Percentiles rank a stretch among this genome's conserved stretches.
Evolutionary conservation across 92 coral and sea anemone species (phyloP).

Genomic region (Micromussa lordhowensis): DNA sequence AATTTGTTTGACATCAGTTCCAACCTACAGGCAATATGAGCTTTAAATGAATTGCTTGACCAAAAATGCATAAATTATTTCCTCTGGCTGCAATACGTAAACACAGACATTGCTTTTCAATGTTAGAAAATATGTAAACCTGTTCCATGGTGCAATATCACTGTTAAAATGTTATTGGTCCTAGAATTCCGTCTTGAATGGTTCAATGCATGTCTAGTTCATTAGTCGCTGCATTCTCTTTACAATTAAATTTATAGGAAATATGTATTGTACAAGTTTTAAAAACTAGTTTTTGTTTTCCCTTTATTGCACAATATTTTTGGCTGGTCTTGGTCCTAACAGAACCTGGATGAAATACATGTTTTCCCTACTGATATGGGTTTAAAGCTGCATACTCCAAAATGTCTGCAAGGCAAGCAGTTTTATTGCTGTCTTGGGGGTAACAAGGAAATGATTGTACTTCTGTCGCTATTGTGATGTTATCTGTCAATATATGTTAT

Average conservation of each 20-base stretch:
- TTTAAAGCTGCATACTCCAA: neutral
- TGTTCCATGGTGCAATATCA: neutral
- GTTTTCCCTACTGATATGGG: neutral
- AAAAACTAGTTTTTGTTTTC: neutral
- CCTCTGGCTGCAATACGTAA: neutral
- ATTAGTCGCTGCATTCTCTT: neutral
- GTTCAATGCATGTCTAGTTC: neutral
- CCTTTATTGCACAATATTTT: neutral
- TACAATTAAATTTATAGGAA: neutral
- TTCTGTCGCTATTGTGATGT: neutral
- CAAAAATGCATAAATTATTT: neutral
- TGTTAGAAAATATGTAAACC: neutral
- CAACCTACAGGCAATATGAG: neutral
- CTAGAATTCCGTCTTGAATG: neutral
- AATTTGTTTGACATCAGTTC: constrained; percentile 8
- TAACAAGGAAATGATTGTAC: neutral
- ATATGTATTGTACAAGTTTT: neutral
- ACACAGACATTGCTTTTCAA: neutral
- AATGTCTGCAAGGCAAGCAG: neutral
- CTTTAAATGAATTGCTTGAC: neutral
- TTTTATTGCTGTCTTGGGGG: constrained; percentile 3
- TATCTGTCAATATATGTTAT: neutral
- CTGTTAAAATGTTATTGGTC: neutral
- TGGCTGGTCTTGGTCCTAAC: neutral
- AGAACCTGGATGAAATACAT: neutral